Evolutionary conservation across 2,113 vertebrate species (phyloP), one percentile per base, ranked within the genome.

Genomic region (Rhinichthys klamathensis): DNA sequence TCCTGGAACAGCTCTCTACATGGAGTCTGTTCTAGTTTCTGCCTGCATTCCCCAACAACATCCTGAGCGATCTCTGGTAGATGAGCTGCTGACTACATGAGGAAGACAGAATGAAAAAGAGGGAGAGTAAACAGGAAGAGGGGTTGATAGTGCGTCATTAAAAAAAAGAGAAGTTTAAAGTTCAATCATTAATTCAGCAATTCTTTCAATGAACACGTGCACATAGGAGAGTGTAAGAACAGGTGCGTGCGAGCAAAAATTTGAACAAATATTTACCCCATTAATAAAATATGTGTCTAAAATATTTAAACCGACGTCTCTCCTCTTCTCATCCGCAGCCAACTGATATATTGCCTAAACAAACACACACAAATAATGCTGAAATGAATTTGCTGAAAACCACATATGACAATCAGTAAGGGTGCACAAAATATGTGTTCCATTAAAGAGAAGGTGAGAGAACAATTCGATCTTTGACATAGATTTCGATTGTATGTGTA

Each of bases 1-100:
- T 92, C 93, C 87, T 91, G 94, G 93, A 97, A 97, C 87, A 97
- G 94, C 70, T 97, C 96, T 92, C 95, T 97, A 92, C 95, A 95
- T 82, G 95, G 94, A 87, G 93, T 95, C 74, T 93, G 94, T 87
- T 95, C 93, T 2, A 97, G 94, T 90, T 95, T 96, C 84, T 95
- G 93, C 82, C 90, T 92, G 93, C 96, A 97, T 75, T 93, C 92
- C 83, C 93, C 94, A 61, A 93, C 93, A 44, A 94, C 93, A 74
- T 88, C 91, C 90, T 95, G 94, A 0, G 92, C 92, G 1, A 96
- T 92, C 89, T 95, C 94, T 23, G 81, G 81, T 41, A 83, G 49
- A 83, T 83, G 81, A 83, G 81, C 81, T 56, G 81, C 67, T 7
- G 67, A 83, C 81, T 83, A 54, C 60, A 80, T 61, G 51, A 15